Conservation (phyloP, 1,140 invertebrate genomes). For the Panagrolaimus sp. region DNA sequence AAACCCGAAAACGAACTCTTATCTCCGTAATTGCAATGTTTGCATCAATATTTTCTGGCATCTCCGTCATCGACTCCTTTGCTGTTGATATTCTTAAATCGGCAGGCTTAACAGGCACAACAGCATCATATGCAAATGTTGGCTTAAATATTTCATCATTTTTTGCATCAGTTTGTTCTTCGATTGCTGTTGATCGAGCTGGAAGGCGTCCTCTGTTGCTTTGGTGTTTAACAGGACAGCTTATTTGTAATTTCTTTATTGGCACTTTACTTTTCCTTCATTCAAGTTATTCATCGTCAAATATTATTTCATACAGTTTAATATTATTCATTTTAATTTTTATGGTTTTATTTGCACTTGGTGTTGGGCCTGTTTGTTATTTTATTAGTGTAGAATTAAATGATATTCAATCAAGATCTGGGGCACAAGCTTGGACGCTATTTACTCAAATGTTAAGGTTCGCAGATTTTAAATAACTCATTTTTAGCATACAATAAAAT, state of each 20-base stretch:
- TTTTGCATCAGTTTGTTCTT: not conserved
- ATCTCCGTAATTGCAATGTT: not conserved
- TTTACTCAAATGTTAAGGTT: not conserved
- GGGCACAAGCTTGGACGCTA: not conserved
- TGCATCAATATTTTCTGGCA: not conserved
- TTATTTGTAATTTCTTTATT: not conserved
- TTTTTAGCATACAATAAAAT: too few species aligned
- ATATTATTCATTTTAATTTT: not conserved
- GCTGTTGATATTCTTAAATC: not conserved
- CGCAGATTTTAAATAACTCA: too few species aligned
- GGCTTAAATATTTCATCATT: not conserved
- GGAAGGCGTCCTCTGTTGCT: not conserved
- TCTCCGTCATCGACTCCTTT: conserved; percentile 6
- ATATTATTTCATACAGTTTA: not conserved
- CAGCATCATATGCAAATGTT: not conserved
- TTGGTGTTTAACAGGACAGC: not conserved
- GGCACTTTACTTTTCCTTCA: not conserved
- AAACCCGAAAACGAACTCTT: not conserved
- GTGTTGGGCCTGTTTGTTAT: not conserved
- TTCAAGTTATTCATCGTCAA: not conserved
- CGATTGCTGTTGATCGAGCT: not conserved
- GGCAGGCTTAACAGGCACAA: not conserved
- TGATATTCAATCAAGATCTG: not conserved
- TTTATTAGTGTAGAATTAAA: not conserved
- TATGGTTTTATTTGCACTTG: conserved; percentile 1